A percentile compares a stretch with the other conserved stretches of the same genome.
phyloP scores from a whole-genome alignment of 2,113 vertebrate species.

The Drymodes brunneopygia region DNA sequence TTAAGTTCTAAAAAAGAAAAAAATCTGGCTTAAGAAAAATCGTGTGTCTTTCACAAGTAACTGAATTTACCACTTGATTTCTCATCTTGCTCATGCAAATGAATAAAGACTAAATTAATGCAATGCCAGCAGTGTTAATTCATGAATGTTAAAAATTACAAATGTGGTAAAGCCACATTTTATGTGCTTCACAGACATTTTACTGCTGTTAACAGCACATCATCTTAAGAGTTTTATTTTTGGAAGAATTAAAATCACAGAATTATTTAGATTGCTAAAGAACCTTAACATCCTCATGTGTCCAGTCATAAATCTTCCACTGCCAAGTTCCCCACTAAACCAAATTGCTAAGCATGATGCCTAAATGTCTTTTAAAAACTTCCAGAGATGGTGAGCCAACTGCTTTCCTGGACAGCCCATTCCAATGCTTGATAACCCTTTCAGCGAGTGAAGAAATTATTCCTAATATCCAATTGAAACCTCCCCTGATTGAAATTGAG shows the following conservation, averaged over 20 bases:
- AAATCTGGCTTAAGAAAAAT: background rate
- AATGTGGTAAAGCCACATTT: background rate
- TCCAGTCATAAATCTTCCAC: background rate
- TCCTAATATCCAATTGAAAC: background rate
- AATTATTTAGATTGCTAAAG: background rate
- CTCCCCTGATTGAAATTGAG: background rate
- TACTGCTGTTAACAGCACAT: background rate
- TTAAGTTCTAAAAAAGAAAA: background rate
- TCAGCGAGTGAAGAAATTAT: background rate
- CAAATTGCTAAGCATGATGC: background rate
- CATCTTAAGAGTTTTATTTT: background rate
- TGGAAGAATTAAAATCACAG: background rate
- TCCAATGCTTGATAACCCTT: background rate
- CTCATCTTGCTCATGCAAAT: background rate
- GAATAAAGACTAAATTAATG: background rate
- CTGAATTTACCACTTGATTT: background rate
- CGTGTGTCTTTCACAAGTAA: background rate
- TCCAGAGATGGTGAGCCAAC: background rate
- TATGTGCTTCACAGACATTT: background rate
- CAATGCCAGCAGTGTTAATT: background rate
- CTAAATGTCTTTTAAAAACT: background rate
- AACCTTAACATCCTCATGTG: accelerated
- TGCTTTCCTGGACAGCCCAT: background rate
- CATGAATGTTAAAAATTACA: background rate
- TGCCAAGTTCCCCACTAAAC: background rate